Evolutionary conservation across 2,888 invertebrate species (phyloP), one percentile per base, ranked within the genome.

Genomic region (Coelopa pilipes): DNA sequence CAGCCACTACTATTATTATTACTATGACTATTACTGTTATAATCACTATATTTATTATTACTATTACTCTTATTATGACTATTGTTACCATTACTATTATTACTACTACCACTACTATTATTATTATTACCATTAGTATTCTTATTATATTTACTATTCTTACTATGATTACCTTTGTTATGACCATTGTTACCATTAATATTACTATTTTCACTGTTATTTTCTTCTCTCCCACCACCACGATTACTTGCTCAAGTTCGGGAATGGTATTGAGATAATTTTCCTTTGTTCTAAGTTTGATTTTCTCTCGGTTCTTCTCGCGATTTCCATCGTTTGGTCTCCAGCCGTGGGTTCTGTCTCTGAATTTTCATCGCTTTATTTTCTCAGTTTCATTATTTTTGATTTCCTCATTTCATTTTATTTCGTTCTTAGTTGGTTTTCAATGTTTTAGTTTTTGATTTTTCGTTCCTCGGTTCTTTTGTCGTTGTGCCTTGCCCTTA

Each of bases 401-500:
- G 34, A 17, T 34, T 60, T 63, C 63, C 19, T 55, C 19, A 53
- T n/a, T 46, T 63, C n/a, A 57, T 45, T 47, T 34, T 46, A 11
- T 69, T 57, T 57, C 11, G 13, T n/a, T 13, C 12, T 62, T 34
- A 17, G 24, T 60, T 75, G 68, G 21, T 66, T 24, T 66, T 49
- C 53, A 21, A 13, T 72, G 13, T 45, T 50, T 66, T n/a, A 19
- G n/a, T 62, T 55, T 46, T 60, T 60, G 59, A 59, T 11, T n/a
- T 53, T 65, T 70, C 62, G 24, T 57, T 67, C 67, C 19, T 70
- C 62, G 47, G 70, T 70, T 73, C 50, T 76, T 75, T 75, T 75
- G 80, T 79, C 83, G 82, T 84, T 84, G 83, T 84, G 85, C 80
- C 83, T 84, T 85, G 85, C 81, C 83, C 82, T 83, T 81, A 78